Evolutionary conservation across 2,797 vertebrate genomes (phyloP), one percentile per base, ranked within the genome.

Genomic region (Manis pentadactyla): DNA sequence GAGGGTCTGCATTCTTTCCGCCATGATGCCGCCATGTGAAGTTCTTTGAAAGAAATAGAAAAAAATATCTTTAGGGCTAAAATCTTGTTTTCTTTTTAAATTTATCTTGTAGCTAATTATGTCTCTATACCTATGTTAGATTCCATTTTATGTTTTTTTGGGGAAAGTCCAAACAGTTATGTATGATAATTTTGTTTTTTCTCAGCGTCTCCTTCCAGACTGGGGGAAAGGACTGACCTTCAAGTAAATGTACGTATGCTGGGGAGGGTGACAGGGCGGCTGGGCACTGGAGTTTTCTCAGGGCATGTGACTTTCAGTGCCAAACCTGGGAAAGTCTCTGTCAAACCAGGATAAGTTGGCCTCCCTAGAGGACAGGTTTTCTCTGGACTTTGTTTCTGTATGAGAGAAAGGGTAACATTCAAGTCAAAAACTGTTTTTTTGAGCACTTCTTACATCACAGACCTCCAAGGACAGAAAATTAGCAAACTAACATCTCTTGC

Each of bases 351-450:
- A 13, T 46, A 18, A 55, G 7, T 14, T 37, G 31, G 12, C 55
- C 4, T 57, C 8, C 66, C 18, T 78, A 23, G 29, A 75, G n/a
- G n/a, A 21, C 10, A 7, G 7, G 4, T 71, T 92, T 94, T 46
- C 15, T 64, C 83, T 94, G 42, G 11, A 25, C 25, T 93, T 92
- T 71, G 31, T 74, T 86, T 93, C 25, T 51, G 6, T 77, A 7
- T 79, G 31, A 93, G 27, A 92, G 75, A 87, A 66, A 92, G 39
- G 27, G 27, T 53, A 94, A 92, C 93, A 89, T 64, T 93, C 61
- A 94, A 61, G 6, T 49, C 2, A 66, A 25, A 53, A 29, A n/a
- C n/a, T 68, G 3, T 37, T 46, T 37, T 37, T 69, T 74, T 63
- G 21, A 74, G n/a, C 27, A 82, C 7, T 88, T 82, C 10, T 13